These are phyloP conservation scores for Dasysyrphus tricinctus DNA, from an alignment of 2,888 invertebrate genomes.

Conservation along the genomic window DNA sequence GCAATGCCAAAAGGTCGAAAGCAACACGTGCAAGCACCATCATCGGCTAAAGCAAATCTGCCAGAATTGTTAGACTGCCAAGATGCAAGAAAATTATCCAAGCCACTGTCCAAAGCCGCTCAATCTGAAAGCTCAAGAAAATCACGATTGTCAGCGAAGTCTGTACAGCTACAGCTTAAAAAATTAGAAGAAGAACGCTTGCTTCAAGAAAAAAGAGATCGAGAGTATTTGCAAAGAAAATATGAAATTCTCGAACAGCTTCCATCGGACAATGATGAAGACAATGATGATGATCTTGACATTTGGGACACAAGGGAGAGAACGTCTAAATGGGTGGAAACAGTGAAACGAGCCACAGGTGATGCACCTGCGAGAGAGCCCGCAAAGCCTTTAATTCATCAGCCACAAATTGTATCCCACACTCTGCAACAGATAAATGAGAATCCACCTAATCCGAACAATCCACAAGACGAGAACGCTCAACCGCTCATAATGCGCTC, in stretches of 20 bases:
- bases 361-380: too few relatives aligned
- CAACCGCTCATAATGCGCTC: too few relatives aligned
- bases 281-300: slow-evolving; percentile 5
- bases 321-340: too few relatives aligned
- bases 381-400: too few relatives aligned
- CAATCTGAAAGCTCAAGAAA: not conserved
- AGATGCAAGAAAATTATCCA: not conserved
- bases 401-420: too few relatives aligned
- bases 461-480: too few relatives aligned
- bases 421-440: too few relatives aligned
- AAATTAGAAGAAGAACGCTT: slow-evolving; percentile 10
- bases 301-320: too few relatives aligned
- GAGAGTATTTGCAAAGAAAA: slow-evolving; percentile 23
- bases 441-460: too few relatives aligned
- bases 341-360: too few relatives aligned
- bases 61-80: not conserved
- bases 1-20: not conserved
- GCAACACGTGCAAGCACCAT: not conserved
- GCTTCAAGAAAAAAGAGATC: slow-evolving; percentile 24
- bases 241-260: slow-evolving; percentile 32
- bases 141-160: not conserved
- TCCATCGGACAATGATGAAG: not conserved
- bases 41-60: too few relatives aligned
- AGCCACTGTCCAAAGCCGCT: not conserved
- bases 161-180: slow-evolving; percentile 8